A percentile compares a stretch with the other conserved stretches of the same genome.
Evolutionary conservation across 2,888 invertebrate species (phyloP).

Genomic region (Chrysolina americana): DNA sequence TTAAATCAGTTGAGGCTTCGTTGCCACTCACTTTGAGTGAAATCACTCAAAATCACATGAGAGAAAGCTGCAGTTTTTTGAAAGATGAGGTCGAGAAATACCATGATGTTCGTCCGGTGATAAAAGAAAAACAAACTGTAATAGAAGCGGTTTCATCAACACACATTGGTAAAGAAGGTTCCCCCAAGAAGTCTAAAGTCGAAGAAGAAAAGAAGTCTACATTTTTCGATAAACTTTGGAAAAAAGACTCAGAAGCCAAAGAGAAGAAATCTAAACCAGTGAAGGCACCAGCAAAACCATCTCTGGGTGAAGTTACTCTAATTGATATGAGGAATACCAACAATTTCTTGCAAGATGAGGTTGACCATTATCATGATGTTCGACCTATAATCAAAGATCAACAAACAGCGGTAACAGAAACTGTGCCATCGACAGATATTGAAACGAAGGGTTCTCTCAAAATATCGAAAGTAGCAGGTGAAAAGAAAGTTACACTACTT

Average conservation of each 20-base stretch:
- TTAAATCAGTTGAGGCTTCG: conserved; percentile 22
- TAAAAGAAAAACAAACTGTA: too few relatives aligned
- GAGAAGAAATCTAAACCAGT: background rate
- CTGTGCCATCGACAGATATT: background rate
- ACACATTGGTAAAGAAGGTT: conserved; percentile 29
- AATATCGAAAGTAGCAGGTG: conserved; percentile 34
- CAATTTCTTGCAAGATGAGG: conserved; percentile 55
- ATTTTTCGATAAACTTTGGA: background rate
- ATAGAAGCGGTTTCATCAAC: background rate
- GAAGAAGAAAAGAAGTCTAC: too few relatives aligned
- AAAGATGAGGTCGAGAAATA: conserved; percentile 53
- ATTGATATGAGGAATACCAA: conserved; percentile 50
- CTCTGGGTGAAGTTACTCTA: conserved; percentile 29
- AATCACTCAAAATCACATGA: background rate
- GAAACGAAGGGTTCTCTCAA: background rate
- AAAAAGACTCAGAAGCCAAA: background rate
- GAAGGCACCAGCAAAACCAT: background rate
- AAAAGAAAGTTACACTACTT: conserved; percentile 47
- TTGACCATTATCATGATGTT: conserved; percentile 54
- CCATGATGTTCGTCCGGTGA: conserved; percentile 40
- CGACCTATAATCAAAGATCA: conserved; percentile 24
- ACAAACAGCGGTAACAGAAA: conserved; percentile 11
- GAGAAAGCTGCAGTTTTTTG: conserved; percentile 48
- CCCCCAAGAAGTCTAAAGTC: conserved; percentile 41
- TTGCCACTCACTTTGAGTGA: conserved; percentile 32